Base-by-base conservation (phyloP, 2,888 invertebrate genomes). In the Drosophila buzzatii region DNA sequence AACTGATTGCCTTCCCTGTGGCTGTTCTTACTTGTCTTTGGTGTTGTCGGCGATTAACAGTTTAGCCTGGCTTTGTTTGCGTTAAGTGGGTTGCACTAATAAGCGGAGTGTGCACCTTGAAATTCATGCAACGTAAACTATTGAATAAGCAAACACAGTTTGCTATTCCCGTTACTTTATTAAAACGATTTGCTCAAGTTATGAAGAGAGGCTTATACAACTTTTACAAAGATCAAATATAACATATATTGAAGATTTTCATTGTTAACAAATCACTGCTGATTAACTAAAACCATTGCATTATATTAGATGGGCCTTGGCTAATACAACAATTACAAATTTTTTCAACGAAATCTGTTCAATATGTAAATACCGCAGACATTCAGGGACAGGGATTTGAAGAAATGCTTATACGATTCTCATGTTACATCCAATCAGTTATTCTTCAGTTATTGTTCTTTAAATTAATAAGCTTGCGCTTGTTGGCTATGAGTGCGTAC, bases 11-110 rank as follows among this genome's bases (percentile, higher is more conserved):
- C 51, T 47, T 37, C 60, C 20, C 59, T 57, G 76, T 37, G 47
- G 63, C 65, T 78, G 51, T 37, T 53, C 64, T 68, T 82, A 73
- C 78, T 85, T 71, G 79, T 69, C 79, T 79, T 83, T 83, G 76
- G 83, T 85, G 83, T 82, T 82, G 76, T 68, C 69, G 64, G 65
- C 72, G 79, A 85, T 83, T 85, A 85, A 74, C 78, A 78, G 86
- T 83, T 85, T 78, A 74, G 70, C 73, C 59, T 73, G 67, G 78
- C 73, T 81, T 83, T 85, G 85, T 85, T 82, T 82, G 80, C 62
- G 73, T 68, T 82, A 73, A 82, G 80, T 82, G 80, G 76, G 71
- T 73, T 73, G 76, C 70, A 70, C 71, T 80, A 79, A 85, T 85
- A 85, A 82, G 70, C 76, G 68, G 70, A 76, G 66, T 64, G 68